phyloP scores from a whole-genome alignment of 2,113 vertebrate species.

The Tragulus kanchil region DNA sequence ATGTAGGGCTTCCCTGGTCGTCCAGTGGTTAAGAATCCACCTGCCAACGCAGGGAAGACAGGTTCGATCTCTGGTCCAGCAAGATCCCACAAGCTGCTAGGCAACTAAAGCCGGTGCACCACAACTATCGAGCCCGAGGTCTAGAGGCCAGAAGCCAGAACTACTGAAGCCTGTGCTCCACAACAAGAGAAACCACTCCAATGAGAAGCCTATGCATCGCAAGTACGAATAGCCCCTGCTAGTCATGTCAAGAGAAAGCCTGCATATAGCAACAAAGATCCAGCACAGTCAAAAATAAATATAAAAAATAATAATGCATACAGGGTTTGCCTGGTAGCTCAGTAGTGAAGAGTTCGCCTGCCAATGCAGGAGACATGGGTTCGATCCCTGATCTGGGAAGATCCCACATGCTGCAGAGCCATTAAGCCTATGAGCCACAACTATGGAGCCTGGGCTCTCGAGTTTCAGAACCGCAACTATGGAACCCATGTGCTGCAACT shows the following conservation, averaged over 20 bases:
- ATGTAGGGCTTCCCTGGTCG: background rate
- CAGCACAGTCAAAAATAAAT: background rate
- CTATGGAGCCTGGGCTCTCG: too few species aligned
- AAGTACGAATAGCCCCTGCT: background rate
- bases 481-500: too few species aligned
- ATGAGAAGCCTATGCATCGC: background rate
- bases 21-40: background rate
- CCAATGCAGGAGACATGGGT: too few species aligned
- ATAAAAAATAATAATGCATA: background rate
- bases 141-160: background rate
- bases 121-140: background rate
- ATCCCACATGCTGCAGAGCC: too few species aligned
- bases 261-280: background rate
- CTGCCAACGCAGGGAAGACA: background rate
- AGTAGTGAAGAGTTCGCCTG: too few species aligned
- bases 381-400: too few species aligned
- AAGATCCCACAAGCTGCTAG: background rate
- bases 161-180: background rate
- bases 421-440: too few species aligned
- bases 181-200: fast-evolving
- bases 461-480: too few species aligned
- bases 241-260: background rate
- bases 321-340: too few species aligned
- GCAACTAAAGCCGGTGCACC: background rate
- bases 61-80: too few species aligned